A percentile compares a stretch with the other conserved stretches of the same genome.
These are phyloP conservation scores for Paramormyrops kingsleyae DNA, from an alignment of 2,113 vertebrate species.

Conservation along the genomic window DNA sequence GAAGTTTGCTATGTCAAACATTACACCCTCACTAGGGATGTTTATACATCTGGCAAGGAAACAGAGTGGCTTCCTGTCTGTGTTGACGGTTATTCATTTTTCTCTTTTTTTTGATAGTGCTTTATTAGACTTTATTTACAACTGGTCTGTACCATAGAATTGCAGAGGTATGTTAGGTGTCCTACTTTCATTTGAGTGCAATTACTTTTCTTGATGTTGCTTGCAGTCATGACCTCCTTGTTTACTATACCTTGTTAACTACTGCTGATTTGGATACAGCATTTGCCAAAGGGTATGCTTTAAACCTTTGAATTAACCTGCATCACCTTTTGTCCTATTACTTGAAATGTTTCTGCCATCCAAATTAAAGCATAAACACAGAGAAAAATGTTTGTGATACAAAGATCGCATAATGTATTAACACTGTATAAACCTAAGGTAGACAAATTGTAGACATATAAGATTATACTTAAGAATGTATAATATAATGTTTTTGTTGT, in stretches of 20 bases:
- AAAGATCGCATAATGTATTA: not conserved
- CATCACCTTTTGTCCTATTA: not conserved
- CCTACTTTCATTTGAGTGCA: not conserved
- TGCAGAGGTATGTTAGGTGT: not conserved
- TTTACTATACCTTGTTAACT: not conserved
- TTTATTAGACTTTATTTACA: not conserved
- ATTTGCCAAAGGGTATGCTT: not conserved
- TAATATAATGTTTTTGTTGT: not conserved
- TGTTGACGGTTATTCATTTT: not conserved
- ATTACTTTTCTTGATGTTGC: not conserved
- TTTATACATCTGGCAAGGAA: not conserved
- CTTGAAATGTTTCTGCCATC: not conserved
- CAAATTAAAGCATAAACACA: not conserved
- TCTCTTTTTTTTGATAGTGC: not conserved
- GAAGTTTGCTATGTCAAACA: not conserved
- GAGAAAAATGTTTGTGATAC: not conserved
- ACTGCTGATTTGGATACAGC: not conserved
- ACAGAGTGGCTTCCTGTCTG: not conserved
- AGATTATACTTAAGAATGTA: not conserved
- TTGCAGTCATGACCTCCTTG: not conserved
- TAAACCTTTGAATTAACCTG: not conserved
- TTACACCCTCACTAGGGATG: not conserved
- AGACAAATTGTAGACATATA: not conserved
- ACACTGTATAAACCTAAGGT: not conserved
- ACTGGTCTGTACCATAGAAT: not conserved